Evolutionary conservation across 1,140 invertebrate genomes (phyloP).

Genomic region (Yoshiicerus persimilis): DNA sequence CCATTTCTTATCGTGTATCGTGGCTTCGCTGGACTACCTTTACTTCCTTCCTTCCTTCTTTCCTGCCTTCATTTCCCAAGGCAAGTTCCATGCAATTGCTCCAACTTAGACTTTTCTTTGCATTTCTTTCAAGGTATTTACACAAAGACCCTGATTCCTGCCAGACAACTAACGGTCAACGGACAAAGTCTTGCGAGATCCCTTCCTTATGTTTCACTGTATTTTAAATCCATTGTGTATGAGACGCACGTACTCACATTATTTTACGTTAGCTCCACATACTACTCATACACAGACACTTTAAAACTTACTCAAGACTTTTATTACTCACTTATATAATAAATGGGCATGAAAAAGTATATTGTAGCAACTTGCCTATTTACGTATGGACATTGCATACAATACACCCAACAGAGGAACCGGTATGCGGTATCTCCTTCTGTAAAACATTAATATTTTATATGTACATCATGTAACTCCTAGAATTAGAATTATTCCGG

Average conservation of each 20-base stretch:
- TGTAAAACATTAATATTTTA: too few relatives aligned
- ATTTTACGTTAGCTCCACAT: neutral
- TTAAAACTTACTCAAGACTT: conserved; percentile 14
- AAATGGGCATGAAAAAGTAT: neutral
- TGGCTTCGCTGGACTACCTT: neutral
- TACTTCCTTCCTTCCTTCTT: conserved; percentile 10
- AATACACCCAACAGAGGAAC: neutral
- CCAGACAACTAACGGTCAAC: conserved; percentile 15
- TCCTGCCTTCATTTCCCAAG: neutral
- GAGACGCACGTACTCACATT: neutral
- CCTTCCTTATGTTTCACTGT: neutral
- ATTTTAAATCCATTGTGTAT: conserved; percentile 15
- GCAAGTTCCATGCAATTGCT: neutral
- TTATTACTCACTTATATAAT: neutral
- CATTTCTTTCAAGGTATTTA: neutral
- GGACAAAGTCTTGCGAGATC: conserved; percentile 15
- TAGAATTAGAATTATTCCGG: neutral
- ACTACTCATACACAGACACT: neutral
- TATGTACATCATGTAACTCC: too few relatives aligned
- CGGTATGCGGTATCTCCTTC: neutral
- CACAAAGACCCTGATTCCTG: conserved; percentile 15
- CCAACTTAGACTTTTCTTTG: neutral
- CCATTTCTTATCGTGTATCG: neutral
- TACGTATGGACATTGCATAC: neutral
- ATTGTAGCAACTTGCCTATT: neutral